Evolutionary conservation across 92 coral and sea anemone genomes (phyloP), one percentile per base, ranked within the genome.

Genomic region (Diadumene lineata): DNA sequence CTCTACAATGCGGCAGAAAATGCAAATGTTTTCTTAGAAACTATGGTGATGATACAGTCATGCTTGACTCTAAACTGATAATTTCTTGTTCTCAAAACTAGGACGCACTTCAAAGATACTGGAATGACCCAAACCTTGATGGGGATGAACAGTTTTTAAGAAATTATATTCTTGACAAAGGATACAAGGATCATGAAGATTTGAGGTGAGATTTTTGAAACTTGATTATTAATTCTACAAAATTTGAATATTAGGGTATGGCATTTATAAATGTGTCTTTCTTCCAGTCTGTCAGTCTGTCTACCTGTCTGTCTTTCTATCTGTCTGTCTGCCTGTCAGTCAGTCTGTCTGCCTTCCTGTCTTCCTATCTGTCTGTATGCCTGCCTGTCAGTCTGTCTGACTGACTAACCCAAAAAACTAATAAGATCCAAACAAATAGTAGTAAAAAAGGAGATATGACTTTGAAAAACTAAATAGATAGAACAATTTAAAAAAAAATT

Each of bases 101-200:
- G 98, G 97, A 89, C 67, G 86, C 97, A 11, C 79, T 94, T 22
- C 77, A 63, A 71, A 74, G 81, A 56, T 88, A 72, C 74, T 94
- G 98, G 98, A 88, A 64, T 38, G 86, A 94, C 68, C 98, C 98
- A 22, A 43, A 71, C 30, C 96, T 92, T 27, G 97, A 92, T 46
- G 81, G 82, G 70, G 94, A 87, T 65, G 98, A 94, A 76, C 89
- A 83, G 68, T 94, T 94, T 72, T 83, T 96, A 66, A 85, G 97
- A 69, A 93, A 96, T 64, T 96, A 85, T 62, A 92, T 96, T 64
- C 85, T 96, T 56, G 86, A 92, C 31, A 92, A 87, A 87, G 83
- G 83, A 60, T 92, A 92, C 75, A 76, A 88, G 34, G 97, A 96
- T 53, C 88, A 86, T 32, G 99, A 96, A 66, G 76, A 73, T 11